Percentiles rank a stretch among this genome's conserved stretches.
Evolutionary conservation across 2,797 vertebrate genomes (phyloP).

Genomic region (Hippocampus kuda): DNA sequence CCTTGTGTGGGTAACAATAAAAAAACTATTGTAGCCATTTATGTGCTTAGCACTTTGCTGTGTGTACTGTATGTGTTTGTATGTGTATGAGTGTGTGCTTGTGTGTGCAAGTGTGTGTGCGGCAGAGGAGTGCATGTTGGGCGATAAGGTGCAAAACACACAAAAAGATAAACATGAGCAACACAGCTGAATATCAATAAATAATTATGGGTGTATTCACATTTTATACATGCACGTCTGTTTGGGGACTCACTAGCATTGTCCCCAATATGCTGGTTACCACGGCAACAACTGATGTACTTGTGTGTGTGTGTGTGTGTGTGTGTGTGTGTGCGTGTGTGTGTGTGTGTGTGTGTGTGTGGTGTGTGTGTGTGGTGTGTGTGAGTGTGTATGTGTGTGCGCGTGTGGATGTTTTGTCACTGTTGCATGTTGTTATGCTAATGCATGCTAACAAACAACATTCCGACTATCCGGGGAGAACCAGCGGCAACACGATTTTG

Average conservation of each 20-base stretch:
- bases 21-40: slow-evolving; percentile 1
- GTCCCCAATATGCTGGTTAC: slow-evolving; percentile 34
- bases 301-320: not conserved
- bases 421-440: slow-evolving; percentile 8
- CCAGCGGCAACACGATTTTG: not conserved
- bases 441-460: slow-evolving; percentile 5
- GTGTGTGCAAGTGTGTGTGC: slow-evolving; percentile 14
- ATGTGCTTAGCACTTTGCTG: slow-evolving; percentile 13
- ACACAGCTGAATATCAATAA: slow-evolving; percentile 12
- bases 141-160: slow-evolving; percentile 40
- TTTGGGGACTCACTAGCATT: slow-evolving; percentile 18
- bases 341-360: not conserved
- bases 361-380: not conserved
- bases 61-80: not conserved
- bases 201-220: slow-evolving; percentile 6
- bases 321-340: not conserved
- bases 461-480: not conserved
- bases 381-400: too few relatives aligned
- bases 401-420: slow-evolving; percentile 6
- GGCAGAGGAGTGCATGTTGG: slow-evolving; percentile 41
- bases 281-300: slow-evolving; percentile 37
- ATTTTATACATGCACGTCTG: slow-evolving; percentile 5
- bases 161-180: slow-evolving; percentile 9
- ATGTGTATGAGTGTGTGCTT: slow-evolving; percentile 5
- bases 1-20: slow-evolving; percentile 17